Evolutionary conservation across 2,797 vertebrate species (phyloP), one percentile per base, ranked within the genome.

Genomic region (Amazonetta brasiliensis): DNA sequence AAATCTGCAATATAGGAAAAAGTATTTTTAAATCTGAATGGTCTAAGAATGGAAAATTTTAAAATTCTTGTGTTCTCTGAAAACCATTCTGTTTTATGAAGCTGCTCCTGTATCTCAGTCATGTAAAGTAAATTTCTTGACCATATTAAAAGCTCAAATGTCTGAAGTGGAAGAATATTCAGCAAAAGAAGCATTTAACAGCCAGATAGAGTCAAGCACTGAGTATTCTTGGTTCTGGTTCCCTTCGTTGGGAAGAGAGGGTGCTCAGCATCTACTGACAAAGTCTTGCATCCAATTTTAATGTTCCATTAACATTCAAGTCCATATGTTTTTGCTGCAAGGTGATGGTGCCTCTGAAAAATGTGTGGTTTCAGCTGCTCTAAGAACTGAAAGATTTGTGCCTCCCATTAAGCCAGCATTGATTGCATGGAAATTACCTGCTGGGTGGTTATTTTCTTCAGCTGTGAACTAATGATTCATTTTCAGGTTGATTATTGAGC

Each of bases 341-440:
- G 67, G 85, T 72, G 87, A 21, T 1, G 9, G 54, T 82, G 77
- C 48, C 28, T 94, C 92, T 92, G 83, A 92, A 84, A 92, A 88
- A 56, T 37, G 46, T 52, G 26, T 75, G n/a, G 46, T 73, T 91
- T 94, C 39, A 85, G 35, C 72, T 87, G 72, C 81, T 87, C 31
- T 41, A 22, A 82, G 63, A n/a, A 90, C 64, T 39, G 41, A 37
- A 72, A 80, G 62, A 74, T 82, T 52, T 64, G 30, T 74, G 44
- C 21, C 30, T 35, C 25, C 41, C 64, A 69, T 96, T 92, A 94
- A 75, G 35, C 19, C 55, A 35, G 55, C 0, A 0, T 44, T 94
- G 94, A 95, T 90, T 96, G 92, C 81, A 44, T 91, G 91, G 60
- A 94, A 91, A 77, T 95, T 94, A 89, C 86, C 54, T 78, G 26